Evolutionary conservation across 2,888 invertebrate species (phyloP).

Genomic region (Ethmia dodecea): DNA sequence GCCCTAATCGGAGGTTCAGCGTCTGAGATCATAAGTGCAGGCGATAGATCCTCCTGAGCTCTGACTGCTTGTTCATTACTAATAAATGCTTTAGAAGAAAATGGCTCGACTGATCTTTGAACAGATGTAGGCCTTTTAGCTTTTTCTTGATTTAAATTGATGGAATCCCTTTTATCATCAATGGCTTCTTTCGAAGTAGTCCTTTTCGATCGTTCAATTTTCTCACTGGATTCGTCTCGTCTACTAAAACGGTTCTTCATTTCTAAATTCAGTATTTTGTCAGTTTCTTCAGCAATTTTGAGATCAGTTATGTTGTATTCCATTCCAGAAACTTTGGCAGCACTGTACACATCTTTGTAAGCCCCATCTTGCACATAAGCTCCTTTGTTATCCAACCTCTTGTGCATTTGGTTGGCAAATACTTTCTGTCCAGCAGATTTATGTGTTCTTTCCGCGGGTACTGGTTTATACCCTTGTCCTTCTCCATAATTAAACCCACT

Average conservation of each 20-base stretch:
- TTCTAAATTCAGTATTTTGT: constrained; percentile 63
- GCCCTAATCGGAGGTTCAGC: constrained; percentile 53
- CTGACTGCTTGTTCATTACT: constrained; percentile 49
- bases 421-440: constrained; percentile 68
- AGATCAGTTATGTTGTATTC: constrained; percentile 71
- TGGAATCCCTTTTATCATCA: constrained; percentile 53
- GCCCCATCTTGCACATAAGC: constrained; percentile 69
- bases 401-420: constrained; percentile 71
- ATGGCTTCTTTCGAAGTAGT: constrained; percentile 57
- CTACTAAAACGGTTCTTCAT: constrained; percentile 58
- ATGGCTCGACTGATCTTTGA: constrained; percentile 56
- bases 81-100: constrained; percentile 62
- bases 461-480: constrained; percentile 52
- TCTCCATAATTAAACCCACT: constrained; percentile 32
- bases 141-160: constrained; percentile 52
- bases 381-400: constrained; percentile 70
- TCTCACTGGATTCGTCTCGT: constrained; percentile 58
- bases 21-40: constrained; percentile 47
- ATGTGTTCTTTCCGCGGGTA: constrained; percentile 62
- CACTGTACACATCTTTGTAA: constrained; percentile 68
- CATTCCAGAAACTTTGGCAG: constrained; percentile 62
- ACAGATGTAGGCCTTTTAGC: constrained; percentile 56
- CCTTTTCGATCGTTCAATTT: constrained; percentile 45
- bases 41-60: constrained; percentile 45
- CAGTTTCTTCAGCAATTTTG: constrained; percentile 71